Conservation (phyloP, 2,113 vertebrate genomes). For the Pipa parva region DNA sequence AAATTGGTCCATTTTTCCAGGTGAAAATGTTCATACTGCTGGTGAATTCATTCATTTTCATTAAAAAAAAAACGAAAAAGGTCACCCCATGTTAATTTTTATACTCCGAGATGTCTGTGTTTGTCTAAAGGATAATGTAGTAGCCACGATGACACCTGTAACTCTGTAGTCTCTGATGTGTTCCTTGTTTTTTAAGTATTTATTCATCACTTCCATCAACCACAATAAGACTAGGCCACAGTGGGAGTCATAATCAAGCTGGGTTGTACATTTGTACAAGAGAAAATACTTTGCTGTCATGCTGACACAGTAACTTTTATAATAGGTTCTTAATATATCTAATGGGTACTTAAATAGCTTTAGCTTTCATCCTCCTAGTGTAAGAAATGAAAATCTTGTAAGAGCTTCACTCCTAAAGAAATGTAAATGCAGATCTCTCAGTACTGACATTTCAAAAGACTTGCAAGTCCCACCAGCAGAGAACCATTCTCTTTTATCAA, state of each 20-base stretch:
- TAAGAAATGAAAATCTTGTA: constrained; percentile 61
- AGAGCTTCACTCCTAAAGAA: constrained; percentile 58
- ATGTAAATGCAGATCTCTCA: constrained; percentile 65
- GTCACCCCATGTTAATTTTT: too few species aligned
- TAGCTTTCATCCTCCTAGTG: constrained; percentile 56
- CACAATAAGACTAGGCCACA: neutral
- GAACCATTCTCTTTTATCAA: constrained; percentile 57
- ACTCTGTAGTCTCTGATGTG: too few species aligned
- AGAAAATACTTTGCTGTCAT: constrained; percentile 41
- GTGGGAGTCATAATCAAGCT: constrained; percentile 9
- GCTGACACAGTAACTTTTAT: constrained; percentile 38
- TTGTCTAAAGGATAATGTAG: too few species aligned
- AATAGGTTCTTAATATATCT: constrained; percentile 42
- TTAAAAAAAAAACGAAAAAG: too few species aligned
- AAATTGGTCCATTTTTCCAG: too few species aligned
- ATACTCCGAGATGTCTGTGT: too few species aligned
- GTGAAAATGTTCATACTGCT: too few species aligned
- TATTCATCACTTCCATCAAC: constrained; percentile 22
- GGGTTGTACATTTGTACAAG: constrained; percentile 26
- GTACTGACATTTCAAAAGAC: constrained; percentile 66
- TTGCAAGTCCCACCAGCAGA: constrained; percentile 53
- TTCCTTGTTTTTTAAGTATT: too few species aligned
- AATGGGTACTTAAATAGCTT: constrained; percentile 57
- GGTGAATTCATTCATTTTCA: too few species aligned
- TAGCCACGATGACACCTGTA: too few species aligned